A percentile compares a stretch with the other conserved stretches of the same genome.
phyloP scores from a whole-genome alignment of 2,888 invertebrate species.

The Hirtodrosophila trivittata region DNA sequence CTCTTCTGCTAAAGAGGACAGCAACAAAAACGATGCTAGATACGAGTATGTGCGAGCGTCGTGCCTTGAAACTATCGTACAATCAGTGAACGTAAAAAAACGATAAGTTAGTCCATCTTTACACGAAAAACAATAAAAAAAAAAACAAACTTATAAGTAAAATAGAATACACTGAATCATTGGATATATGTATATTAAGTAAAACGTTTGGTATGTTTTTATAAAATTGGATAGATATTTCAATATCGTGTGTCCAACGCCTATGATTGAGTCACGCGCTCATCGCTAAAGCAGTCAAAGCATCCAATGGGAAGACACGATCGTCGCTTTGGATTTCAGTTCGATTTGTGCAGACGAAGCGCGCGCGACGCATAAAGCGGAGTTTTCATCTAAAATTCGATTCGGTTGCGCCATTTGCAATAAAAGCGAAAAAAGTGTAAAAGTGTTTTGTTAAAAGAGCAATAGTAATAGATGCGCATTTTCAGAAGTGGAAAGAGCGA shows the following conservation, averaged over 20 bases:
- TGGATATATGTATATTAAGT: not conserved
- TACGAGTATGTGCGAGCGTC: conserved; percentile 6
- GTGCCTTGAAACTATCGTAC: too few relatives aligned
- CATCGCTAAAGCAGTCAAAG: conserved; percentile 28
- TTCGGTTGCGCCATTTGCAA: conserved; percentile 26
- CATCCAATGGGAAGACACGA: conserved; percentile 54
- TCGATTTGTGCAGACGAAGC: conserved; percentile 57
- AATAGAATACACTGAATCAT: not conserved
- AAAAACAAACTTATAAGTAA: not conserved
- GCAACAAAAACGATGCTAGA: conserved; percentile 14
- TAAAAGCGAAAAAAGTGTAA: conserved; percentile 24
- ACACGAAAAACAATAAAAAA: not conserved
- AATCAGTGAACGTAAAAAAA: too few relatives aligned
- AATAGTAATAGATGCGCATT: conserved; percentile 23
- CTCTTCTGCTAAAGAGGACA: conserved; percentile 15
- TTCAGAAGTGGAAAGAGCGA: not conserved
- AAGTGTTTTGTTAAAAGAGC: conserved; percentile 1
- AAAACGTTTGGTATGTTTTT: conserved; percentile 7
- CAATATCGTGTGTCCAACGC: too few relatives aligned
- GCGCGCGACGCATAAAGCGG: conserved; percentile 31
- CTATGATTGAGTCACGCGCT: conserved; percentile 17
- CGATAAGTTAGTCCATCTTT: too few relatives aligned
- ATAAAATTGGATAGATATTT: too few relatives aligned
- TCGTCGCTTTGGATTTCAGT: conserved; percentile 55
- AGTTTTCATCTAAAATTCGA: too few relatives aligned